phyloP scores from a whole-genome alignment of 2,113 vertebrate genomes.

The Myotis yumanensis region DNA sequence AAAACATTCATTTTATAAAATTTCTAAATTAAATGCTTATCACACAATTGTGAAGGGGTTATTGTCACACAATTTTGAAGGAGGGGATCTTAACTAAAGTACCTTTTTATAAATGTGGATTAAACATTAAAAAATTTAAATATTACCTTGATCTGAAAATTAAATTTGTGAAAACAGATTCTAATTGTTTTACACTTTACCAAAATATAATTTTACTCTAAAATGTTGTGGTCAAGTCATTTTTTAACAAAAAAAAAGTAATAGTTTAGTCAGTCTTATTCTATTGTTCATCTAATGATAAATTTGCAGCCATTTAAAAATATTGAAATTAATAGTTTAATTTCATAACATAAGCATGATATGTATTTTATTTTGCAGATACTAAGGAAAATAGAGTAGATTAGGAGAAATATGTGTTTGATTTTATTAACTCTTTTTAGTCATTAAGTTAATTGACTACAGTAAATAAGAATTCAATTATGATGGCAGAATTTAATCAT shows the following conservation, averaged over 20 bases:
- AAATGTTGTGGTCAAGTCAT: not conserved
- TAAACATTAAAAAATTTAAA: not conserved
- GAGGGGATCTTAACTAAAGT: not conserved
- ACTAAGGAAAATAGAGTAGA: not conserved
- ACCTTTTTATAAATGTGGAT: conserved; percentile 40
- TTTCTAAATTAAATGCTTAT: conserved; percentile 9
- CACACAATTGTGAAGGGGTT: not conserved
- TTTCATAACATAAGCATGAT: not conserved
- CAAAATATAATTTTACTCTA: not conserved
- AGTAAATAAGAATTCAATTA: not conserved
- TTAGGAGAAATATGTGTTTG: not conserved
- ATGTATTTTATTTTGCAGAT: conserved; percentile 1
- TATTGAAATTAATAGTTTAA: not conserved
- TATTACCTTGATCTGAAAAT: not conserved
- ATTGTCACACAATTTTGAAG: not conserved
- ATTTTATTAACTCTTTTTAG: not conserved
- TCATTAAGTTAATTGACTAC: not conserved
- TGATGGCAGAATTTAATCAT: not conserved
- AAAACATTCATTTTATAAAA: not conserved
- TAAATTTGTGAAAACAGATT: not conserved
- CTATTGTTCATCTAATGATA: not conserved
- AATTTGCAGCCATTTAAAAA: not conserved
- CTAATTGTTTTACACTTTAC: not conserved
- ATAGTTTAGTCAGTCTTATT: not conserved
- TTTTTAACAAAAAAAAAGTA: no score